Evolutionary conservation across 2,113 vertebrate species (phyloP).

Genomic region (Jacana jacana): DNA sequence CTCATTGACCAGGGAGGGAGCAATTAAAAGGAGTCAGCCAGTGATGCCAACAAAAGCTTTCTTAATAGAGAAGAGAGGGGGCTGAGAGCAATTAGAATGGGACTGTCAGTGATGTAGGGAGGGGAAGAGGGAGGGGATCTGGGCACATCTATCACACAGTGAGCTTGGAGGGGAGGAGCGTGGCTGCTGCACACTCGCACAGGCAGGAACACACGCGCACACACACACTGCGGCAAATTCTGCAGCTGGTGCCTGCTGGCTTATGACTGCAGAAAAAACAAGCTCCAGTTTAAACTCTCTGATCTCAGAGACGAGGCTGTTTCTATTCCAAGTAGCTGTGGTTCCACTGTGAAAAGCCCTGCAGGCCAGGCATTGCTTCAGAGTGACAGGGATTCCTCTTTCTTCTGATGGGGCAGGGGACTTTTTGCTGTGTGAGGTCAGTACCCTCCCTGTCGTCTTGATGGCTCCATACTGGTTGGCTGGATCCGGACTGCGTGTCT

Average conservation of each 20-base stretch:
- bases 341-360: constrained; percentile 8
- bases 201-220: constrained; percentile 22
- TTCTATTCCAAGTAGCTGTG: constrained; percentile 10
- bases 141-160: constrained; percentile 15
- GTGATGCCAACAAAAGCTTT: constrained; percentile 7
- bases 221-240: constrained; percentile 82
- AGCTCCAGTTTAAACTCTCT: constrained; percentile 58
- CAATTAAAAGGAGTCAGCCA: not conserved
- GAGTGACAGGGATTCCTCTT: not conserved
- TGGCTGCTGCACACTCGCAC: constrained; percentile 67
- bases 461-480: not conserved
- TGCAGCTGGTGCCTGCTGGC: constrained; percentile 76
- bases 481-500: not conserved
- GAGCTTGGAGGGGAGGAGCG: constrained; percentile 67
- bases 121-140: constrained; percentile 51
- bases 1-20: not conserved
- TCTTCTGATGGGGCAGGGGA: not conserved
- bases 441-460: not conserved
- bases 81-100: not conserved
- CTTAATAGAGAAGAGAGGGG: not conserved
- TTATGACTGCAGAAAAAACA: constrained; percentile 77
- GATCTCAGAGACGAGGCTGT: constrained; percentile 24
- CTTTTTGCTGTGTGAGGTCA: not conserved
- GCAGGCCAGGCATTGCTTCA: constrained; percentile 23
- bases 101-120: constrained; percentile 1